phyloP scores from a whole-genome alignment of 2,888 invertebrate species.

The Callimorpha dominula region DNA sequence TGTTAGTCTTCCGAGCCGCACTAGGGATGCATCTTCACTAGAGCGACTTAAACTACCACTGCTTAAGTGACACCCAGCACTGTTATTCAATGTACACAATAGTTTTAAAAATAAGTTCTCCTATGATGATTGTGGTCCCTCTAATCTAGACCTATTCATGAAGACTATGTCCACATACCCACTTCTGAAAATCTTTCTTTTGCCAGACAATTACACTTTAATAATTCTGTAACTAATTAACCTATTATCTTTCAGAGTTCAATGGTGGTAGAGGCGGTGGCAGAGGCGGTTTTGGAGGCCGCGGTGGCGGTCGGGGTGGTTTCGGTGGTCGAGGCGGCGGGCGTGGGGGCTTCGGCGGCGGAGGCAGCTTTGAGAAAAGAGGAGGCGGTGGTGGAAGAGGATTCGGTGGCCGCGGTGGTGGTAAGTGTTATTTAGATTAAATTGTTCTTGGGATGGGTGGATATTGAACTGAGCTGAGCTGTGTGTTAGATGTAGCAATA shows the following conservation, averaged over 20 bases:
- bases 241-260: constrained; percentile 63
- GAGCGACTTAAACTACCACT: no score
- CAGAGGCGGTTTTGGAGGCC: constrained; percentile 77
- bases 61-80: no score
- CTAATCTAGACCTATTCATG: constrained; percentile 85
- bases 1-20: no score
- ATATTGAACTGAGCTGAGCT: no score
- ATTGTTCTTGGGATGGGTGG: not conserved
- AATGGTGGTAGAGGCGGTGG: constrained; percentile 71
- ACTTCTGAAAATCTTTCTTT: constrained; percentile 69
- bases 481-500: no score
- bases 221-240: not conserved
- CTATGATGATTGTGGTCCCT: constrained; percentile 83
- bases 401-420: constrained; percentile 71
- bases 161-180: constrained; percentile 86
- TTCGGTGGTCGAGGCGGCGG: constrained; percentile 61
- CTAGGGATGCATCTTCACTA: no score
- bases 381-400: constrained; percentile 67
- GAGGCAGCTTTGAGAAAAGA: constrained; percentile 66
- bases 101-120: not conserved
- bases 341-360: constrained; percentile 70
- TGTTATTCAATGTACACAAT: no score
- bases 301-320: constrained; percentile 73
- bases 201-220: not conserved
- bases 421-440: constrained; percentile 2